Evolutionary conservation across 2,797 vertebrate genomes (phyloP), one percentile per base, ranked within the genome.

Genomic region (Lophura swinhoii): DNA sequence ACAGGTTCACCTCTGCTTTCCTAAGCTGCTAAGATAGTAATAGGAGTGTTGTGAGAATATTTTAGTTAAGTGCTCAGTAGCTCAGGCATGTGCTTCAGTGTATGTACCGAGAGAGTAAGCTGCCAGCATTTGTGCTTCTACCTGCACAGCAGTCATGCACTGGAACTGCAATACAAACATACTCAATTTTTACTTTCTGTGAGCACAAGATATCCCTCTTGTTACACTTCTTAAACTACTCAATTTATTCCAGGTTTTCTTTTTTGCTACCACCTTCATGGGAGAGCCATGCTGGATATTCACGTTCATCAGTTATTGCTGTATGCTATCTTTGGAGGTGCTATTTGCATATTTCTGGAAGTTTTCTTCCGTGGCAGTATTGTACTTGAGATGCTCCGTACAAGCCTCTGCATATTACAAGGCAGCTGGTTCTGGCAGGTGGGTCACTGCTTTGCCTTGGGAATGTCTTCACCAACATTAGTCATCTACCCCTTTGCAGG

Each of bases 361-460:
- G 93, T 99, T 72, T 99, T 99, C 80, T 97, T 98, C 81, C 96
- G 98, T 29, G 98, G 98, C 8, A 99, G 98, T 96, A 94, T 99
- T n/a, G 91, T 98, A 17, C 97, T 99, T 78, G 99, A 99, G 96
- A 98, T 99, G 92, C 95, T 99, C 81, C 97, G 98, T 78, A 98
- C 98, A 79, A 98, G 98, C 58, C 97, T 99, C 56, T 98, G 98
- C 11, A 69, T 99, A 63, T 96, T 99, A 84, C 99, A 99, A 88
- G 99, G 99, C 26, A 99, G 96, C 97, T 99, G 99, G 99, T 98
- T 99, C 97, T 99, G 98, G 98, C 99, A 99, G 98, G 99, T 99
- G 88, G 80, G 97, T 95, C 7, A 21, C 41, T 84, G 13, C 43
- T 83, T 83, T 64, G 56, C 48, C 58, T 78, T 74, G 43, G 20